Conservation (phyloP, 2,888 invertebrate species). For the Orthosia cruda region DNA sequence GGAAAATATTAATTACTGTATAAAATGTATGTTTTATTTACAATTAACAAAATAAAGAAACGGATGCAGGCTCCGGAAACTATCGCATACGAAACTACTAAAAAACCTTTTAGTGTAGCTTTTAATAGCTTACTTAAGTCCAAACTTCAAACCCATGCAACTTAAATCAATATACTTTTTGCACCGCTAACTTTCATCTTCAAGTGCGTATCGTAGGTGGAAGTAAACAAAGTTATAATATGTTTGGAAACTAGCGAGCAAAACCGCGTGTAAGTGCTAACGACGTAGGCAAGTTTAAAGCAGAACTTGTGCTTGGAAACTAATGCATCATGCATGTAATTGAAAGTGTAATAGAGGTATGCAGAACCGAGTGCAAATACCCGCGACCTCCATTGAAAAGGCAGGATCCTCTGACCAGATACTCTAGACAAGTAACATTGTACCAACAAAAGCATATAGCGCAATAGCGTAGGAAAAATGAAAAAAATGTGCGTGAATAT, state of each 20-base stretch:
- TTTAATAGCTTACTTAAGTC: background rate
- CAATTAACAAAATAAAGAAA: too few species aligned
- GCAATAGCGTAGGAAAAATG: too few species aligned
- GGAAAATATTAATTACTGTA: too few species aligned
- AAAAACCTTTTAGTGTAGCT: background rate
- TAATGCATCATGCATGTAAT: constrained; percentile 14
- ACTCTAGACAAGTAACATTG: too few species aligned
- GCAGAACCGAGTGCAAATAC: too few species aligned
- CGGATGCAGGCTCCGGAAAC: too few species aligned
- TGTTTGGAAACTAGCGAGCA: constrained; percentile 19
- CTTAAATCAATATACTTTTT: constrained; percentile 3
- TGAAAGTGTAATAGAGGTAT: constrained; percentile 2
- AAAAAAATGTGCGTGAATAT: too few species aligned
- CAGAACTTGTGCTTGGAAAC: constrained; percentile 11
- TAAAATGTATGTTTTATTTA: too few species aligned
- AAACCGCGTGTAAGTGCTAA: constrained; percentile 36
- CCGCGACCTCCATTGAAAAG: too few species aligned
- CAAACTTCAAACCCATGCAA: background rate
- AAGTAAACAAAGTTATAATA: constrained; percentile 45
- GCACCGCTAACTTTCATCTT: constrained; percentile 4
- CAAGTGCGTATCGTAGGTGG: background rate
- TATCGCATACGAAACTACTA: background rate
- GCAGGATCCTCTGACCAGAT: too few species aligned
- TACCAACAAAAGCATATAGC: too few species aligned
- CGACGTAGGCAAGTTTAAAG: constrained; percentile 31